Conservation (phyloP, 2,113 vertebrate species). For the Morphnarchus princeps region DNA sequence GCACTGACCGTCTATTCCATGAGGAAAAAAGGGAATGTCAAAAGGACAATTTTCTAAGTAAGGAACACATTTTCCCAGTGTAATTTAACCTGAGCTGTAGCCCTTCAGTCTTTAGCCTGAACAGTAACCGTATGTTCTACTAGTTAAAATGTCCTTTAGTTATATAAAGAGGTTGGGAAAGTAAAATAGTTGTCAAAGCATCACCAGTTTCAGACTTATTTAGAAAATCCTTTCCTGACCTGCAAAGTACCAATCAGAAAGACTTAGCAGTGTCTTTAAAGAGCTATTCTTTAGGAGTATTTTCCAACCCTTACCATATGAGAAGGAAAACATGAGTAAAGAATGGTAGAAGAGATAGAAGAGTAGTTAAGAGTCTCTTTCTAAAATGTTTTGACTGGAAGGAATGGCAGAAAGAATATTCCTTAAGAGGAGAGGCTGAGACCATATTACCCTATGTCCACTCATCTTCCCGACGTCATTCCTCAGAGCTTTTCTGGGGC, state of each 20-base stretch:
- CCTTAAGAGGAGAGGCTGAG: background rate
- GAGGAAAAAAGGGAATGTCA: background rate
- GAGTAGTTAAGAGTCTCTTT: background rate
- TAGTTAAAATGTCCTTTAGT: background rate
- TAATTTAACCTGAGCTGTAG: background rate
- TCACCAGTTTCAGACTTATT: background rate
- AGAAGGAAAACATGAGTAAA: background rate
- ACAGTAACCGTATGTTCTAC: background rate
- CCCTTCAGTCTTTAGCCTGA: background rate
- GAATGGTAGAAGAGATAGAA: background rate
- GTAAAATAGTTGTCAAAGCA: background rate
- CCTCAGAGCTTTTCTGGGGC: background rate
- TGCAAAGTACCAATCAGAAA: background rate
- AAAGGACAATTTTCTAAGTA: background rate
- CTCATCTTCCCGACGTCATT: background rate
- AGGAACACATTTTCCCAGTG: background rate
- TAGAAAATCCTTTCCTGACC: background rate
- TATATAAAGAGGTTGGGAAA: background rate
- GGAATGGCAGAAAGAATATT: background rate
- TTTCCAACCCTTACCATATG: background rate
- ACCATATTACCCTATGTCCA: background rate
- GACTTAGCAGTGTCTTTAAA: background rate
- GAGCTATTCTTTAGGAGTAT: background rate
- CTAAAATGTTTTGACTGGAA: background rate
- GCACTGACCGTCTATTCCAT: background rate